Base-by-base conservation (phyloP, 2,888 invertebrate genomes). In the Pandemis corylana region DNA sequence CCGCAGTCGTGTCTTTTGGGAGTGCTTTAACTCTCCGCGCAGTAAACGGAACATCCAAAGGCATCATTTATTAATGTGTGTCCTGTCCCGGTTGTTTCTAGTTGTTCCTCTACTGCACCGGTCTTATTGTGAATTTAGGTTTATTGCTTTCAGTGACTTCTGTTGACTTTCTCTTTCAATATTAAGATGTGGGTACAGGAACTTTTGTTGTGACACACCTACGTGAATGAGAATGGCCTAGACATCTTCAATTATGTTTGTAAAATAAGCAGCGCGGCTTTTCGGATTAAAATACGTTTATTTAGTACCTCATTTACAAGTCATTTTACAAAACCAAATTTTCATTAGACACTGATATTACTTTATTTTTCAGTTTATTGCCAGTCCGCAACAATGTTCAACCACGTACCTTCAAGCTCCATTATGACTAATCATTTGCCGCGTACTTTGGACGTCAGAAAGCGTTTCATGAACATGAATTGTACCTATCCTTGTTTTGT, bases 31-130 rank as follows among this genome's bases (percentile, higher is more conserved):
- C 62, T 66, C 66, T 62, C 44, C n/a, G 68, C 56, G 61, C 61
- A 66, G 70, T 70, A 75, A 75, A 74, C 74, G 49, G 28, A 65
- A 46, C 62, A 51, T 62, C 65, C 70, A 56, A 69, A 46, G 51
- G 20, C 66, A 62, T 75, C 70, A 75, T 70, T 70, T 75, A 75
- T 75, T 70, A 53, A 70, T 66, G 70, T 70, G 70, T 66, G 66
- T 46, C 61, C 44, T 53, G 66, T 70, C 70, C 15, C 49, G 15
- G 51, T n/a, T 69, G 68, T 51, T 51, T 28, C 56, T 49, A 56
- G 44, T 20, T 36, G 42, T 65, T 59, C 46, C 68, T 65, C 59
- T 41, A 53, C 66, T 62, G 66, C 7, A 56, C 46, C 20, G 36
- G 66, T 66, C 61, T 70, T 70, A 70, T 66, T 44, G 44, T 62